These are phyloP conservation scores for Drosophila tristis DNA, from an alignment of 1,140 invertebrate species.

Conservation along the genomic window DNA sequence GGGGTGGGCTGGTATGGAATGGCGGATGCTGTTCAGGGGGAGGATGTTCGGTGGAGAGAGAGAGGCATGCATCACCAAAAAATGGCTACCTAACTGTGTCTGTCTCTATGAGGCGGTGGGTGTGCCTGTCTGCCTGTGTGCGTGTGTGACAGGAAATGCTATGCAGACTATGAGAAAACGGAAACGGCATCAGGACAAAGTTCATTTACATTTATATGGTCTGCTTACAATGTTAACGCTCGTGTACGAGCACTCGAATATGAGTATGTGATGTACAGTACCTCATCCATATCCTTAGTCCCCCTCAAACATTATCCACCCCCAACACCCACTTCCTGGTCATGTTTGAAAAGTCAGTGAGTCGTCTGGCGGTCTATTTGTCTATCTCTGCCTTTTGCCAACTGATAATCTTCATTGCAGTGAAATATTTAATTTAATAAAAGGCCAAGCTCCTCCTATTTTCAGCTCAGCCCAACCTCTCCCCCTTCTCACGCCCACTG, in stretches of 20 bases:
- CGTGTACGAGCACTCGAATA: slow-evolving; percentile 77
- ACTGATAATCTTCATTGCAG: slow-evolving; percentile 81
- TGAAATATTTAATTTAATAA: slow-evolving; percentile 83
- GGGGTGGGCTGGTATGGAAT: too few relatives aligned
- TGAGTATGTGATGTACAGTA: slow-evolving; percentile 42
- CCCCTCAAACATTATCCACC: slow-evolving; percentile 31
- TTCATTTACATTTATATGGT: slow-evolving; percentile 83
- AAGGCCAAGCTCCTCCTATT: slow-evolving; percentile 31
- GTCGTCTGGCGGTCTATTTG: slow-evolving; percentile 62
- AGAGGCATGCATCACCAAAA: slow-evolving; percentile 74
- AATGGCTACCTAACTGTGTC: slow-evolving; percentile 70
- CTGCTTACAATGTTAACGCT: slow-evolving; percentile 82
- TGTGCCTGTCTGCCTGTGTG: slow-evolving; percentile 8
- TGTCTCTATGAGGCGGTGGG: background rate
- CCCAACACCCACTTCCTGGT: background rate
- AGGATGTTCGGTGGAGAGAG: background rate
- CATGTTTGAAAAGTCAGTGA: slow-evolving; percentile 68
- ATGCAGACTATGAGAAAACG: slow-evolving; percentile 74
- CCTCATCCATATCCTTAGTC: slow-evolving; percentile 12
- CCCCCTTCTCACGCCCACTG: slow-evolving; percentile 7
- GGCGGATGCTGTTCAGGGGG: slow-evolving; percentile 9
- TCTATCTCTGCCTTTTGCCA: slow-evolving; percentile 68
- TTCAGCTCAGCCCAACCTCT: background rate
- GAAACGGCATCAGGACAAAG: slow-evolving; percentile 79
- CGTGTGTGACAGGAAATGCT: slow-evolving; percentile 74